Evolutionary conservation across 2,797 vertebrate species (phyloP), one percentile per base, ranked within the genome.

Genomic region (Gallinago nigripennis): DNA sequence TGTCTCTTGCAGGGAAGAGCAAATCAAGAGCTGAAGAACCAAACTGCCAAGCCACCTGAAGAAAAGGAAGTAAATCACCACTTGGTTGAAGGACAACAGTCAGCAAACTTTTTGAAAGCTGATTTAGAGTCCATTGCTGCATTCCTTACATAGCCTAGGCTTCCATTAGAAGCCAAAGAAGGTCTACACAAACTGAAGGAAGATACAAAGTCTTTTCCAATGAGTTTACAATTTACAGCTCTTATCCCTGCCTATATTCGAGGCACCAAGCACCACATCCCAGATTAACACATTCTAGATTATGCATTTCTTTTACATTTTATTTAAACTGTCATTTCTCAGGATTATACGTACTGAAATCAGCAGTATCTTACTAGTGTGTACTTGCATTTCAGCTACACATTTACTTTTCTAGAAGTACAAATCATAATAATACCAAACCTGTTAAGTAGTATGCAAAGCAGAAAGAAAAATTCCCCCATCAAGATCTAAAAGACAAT

Each of bases 21-120:
- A 86, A 94, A 94, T 88, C 35, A 84, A 60, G 39, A 88, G 25
- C 54, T 88, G 43, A 61, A 94, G 66, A 87, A 82, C 35, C n/a
- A 66, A 86, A 53, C 54, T 70, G 33, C 24, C 16, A 50, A 80
- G 65, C 20, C 53, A 86, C 56, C 31, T 54, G 56, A 91, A 92
- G 68, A 53, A 81, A 95, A 80, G 54, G 70, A 94, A 94, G 48
- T 86, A 92, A 96, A 95, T 95, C 94, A 80, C 25, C 60, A 78
- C 53, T 56, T 94, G 24, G 37, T 95, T 28, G 50, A 86, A 82
- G 48, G 53, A 90, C 85, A 91, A 73, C 53, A 82, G 56, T 79
- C 78, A 88, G 75, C 4, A 91, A 76, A 54, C 43, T 51, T 86
- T 92, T 64, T 63, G 64, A 86, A 95, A 95, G 64, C 57, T 92